Base-by-base conservation (phyloP, 2,797 vertebrate species). In the Phalloptychus januarius region DNA sequence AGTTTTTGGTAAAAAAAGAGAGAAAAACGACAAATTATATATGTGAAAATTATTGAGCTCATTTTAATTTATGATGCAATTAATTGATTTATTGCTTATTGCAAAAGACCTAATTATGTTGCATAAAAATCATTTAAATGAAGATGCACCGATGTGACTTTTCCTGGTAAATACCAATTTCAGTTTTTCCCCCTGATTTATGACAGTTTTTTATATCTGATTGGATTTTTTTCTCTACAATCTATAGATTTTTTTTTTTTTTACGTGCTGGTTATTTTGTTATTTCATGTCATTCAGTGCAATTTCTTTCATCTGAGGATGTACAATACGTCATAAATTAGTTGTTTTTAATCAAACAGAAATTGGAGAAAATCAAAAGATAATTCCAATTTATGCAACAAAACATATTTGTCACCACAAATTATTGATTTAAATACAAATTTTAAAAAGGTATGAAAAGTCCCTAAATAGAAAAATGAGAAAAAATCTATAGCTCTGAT, bases 241-340 rank as follows among this genome's bases (percentile, higher is more conserved):
- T 16, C 15, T 33, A 61, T 6, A 61, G 10, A n/a, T 10, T 3
- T 1, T 15, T 7, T 61, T 36, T 18, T 63, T 63, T 36, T 6
- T 0, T 18, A 33, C 36, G 6, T 20, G 2, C 31, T 10, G 18
- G 0, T 8, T 36, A 20, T 8, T 38, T 2, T 7, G 0, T 8
- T 63, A 36, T 36, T 36, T 63, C 33, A 33, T 33, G 16, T 63
- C 7, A 63, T 20, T 63, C 16, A 15, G 54, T 63, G 31, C 16
- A 36, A 18, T 63, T 8, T 65, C 31, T 65, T 3, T 65, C 33
- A 10, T 38, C 16, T 36, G 7, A 8, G 7, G 18, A 7, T 65
- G 0, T 2, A 7, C 1, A 7, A 10, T 38, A 65, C 18, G 18
- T 36, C 1, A 36, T 58, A 23, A 31, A 31, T 58, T 58, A 25